These are phyloP conservation scores for Lamellibrachia satsuma DNA, from an alignment of 2,888 invertebrate genomes.

Conservation along the genomic window DNA sequence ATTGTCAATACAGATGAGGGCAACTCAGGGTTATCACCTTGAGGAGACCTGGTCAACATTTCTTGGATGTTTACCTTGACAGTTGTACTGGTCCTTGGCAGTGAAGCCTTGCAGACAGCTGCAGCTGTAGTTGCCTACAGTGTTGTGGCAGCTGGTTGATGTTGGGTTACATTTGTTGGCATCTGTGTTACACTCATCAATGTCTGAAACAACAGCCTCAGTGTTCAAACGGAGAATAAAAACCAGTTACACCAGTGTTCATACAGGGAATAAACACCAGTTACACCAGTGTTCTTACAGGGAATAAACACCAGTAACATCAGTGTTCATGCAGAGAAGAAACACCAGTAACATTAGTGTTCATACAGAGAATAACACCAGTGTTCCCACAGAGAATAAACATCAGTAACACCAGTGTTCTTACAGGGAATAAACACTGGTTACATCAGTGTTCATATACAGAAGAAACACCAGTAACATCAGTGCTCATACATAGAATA, in stretches of 20 bases:
- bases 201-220: slow-evolving; percentile 6
- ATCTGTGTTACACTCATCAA: background rate
- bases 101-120: slow-evolving; percentile 18
- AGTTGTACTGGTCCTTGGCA: background rate
- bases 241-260: background rate
- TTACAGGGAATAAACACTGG: too few species aligned
- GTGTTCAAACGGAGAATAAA: background rate
- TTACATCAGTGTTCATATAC: too few species aligned
- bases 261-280: background rate
- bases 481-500: too few species aligned
- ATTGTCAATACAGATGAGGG: too few species aligned
- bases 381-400: background rate
- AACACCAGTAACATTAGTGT: background rate
- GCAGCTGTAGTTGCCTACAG: slow-evolving; percentile 23
- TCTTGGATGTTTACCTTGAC: slow-evolving; percentile 25
- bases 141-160: slow-evolving; percentile 23
- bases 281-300: background rate
- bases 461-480: too few species aligned
- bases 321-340: background rate
- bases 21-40: too few species aligned
- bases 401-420: background rate
- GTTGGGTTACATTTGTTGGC: background rate
- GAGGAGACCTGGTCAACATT: background rate
- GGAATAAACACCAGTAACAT: background rate
- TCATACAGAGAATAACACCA: background rate